Evolutionary conservation across 1,140 invertebrate genomes (phyloP).

Genomic region (Rhysida immarginata): DNA sequence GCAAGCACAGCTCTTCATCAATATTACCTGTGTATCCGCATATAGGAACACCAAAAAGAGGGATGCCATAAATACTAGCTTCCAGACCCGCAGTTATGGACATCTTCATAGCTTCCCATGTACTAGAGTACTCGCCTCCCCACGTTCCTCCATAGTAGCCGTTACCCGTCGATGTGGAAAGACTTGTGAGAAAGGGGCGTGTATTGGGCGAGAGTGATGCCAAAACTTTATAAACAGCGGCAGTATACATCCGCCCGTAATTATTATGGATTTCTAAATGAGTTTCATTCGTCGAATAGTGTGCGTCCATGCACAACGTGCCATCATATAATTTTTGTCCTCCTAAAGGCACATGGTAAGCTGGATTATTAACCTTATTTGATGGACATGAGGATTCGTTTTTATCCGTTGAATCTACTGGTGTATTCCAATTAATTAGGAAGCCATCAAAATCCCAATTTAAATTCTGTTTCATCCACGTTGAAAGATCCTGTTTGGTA

Average conservation of each 20-base stretch:
- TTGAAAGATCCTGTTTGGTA: background rate
- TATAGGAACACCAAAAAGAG: constrained; percentile 30
- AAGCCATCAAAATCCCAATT: background rate
- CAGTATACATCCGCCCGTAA: constrained; percentile 9
- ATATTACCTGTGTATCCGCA: constrained; percentile 27
- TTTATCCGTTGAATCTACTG: background rate
- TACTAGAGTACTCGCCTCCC: constrained; percentile 5
- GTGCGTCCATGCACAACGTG: constrained; percentile 10
- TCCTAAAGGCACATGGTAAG: background rate
- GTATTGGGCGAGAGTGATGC: background rate
- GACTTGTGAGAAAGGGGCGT: constrained; percentile 4
- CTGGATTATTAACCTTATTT: background rate
- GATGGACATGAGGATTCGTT: background rate
- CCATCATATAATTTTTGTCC: background rate
- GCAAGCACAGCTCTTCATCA: constrained; percentile 27
- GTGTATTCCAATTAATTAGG: constrained; percentile 1
- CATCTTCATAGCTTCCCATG: constrained; percentile 11
- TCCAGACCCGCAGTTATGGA: constrained; percentile 15
- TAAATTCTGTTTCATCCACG: background rate
- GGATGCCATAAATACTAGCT: constrained; percentile 31
- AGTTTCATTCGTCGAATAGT: background rate
- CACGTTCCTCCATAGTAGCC: constrained; percentile 11
- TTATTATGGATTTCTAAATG: constrained; percentile 9
- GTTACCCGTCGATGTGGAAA: constrained; percentile 12
- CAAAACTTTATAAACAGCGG: background rate